Base-by-base conservation (phyloP, 35 echinoderm and acorn worm species). In the Lytechinus pictus region DNA sequence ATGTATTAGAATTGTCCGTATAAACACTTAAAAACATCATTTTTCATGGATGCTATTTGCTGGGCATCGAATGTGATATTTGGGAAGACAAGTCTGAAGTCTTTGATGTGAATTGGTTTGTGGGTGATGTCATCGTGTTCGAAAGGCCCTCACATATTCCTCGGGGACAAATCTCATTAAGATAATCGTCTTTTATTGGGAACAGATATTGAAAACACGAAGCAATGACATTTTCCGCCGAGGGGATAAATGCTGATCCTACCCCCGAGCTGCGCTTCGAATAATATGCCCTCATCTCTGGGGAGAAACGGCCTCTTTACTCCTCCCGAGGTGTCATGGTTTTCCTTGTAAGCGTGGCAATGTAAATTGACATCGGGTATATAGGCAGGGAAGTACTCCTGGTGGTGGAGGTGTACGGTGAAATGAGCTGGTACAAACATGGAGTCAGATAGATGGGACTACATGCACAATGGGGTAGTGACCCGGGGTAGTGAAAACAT, bases 121-220 rank as follows among this genome's bases (percentile, higher is more conserved):
- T 16, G 66, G 14, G n/a, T 79, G 66, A 79, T 79, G 66, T 79
- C 66, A 79, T 8, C 66, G 66, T 79, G 66, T 79, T 79, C 19
- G 8, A 79, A 79, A 8, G 66, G 66, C 21, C 66, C 66, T 79
- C 66, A 79, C 66, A 79, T 79, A 79, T 79, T 79, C 66, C 66
- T 79, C 66, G 66, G 66, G 66, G 66, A 79, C 66, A 79, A 79
- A 79, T 79, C 66, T 79, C 66, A 79, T 79, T 79, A 79, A 79
- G 66, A 79, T 79, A 79, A 79, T 79, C 66, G 66, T 79, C 66
- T 79, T 79, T 79, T 79, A 79, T 79, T 79, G 66, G 14, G 66
- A 79, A 79, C 66, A 79, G 66, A 79, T 79, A 79, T 79, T 79
- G 66, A 79, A 79, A 79, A 79, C 66, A 79, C 66, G 66, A 79